Conservation (phyloP, 2,113 vertebrate species). For the Athene noctua region DNA sequence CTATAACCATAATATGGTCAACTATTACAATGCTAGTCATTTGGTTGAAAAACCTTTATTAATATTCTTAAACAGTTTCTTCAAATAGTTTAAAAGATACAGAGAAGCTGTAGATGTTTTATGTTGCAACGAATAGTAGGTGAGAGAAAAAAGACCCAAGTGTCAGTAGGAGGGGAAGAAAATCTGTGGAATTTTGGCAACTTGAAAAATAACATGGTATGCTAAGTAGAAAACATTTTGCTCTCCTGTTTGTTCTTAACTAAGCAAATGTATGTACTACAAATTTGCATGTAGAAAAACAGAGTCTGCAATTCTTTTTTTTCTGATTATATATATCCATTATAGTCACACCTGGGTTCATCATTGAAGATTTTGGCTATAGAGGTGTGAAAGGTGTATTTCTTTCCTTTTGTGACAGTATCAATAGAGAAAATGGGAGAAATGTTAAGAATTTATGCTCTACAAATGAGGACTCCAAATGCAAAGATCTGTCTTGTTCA, state of each 20-base stretch:
- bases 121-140: background rate
- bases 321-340: background rate
- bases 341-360: background rate
- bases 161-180: background rate
- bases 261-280: background rate
- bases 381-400: background rate
- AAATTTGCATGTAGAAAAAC: background rate
- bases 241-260: background rate
- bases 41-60: background rate
- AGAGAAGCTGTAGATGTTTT: background rate
- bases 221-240: background rate
- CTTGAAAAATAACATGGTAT: background rate
- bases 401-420: background rate
- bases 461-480: background rate
- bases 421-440: background rate
- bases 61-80: background rate
- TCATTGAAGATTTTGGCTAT: background rate
- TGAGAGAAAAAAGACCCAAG: background rate
- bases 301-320: background rate
- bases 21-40: background rate
- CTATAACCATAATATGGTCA: background rate
- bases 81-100: background rate
- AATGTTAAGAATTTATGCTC: background rate
- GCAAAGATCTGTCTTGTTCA: background rate
- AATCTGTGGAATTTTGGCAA: background rate